Evolutionary conservation across 1,140 invertebrate genomes (phyloP).

Genomic region (Manduca sexta): DNA sequence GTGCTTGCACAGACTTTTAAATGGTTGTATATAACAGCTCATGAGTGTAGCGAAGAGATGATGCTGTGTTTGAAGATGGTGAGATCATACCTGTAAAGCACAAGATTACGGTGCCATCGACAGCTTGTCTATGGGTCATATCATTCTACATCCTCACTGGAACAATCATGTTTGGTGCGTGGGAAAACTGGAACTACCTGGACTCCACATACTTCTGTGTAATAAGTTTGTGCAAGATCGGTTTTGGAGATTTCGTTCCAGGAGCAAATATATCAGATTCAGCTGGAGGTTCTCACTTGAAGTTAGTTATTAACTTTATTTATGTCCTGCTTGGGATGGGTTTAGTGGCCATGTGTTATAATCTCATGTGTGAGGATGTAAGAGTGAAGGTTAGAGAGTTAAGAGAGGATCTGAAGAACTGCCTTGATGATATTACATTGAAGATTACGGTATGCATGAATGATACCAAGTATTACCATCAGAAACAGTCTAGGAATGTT

Average conservation of each 20-base stretch:
- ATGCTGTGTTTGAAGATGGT: conserved; percentile 67
- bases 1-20: conserved; percentile 85
- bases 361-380: conserved; percentile 90
- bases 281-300: conserved; percentile 82
- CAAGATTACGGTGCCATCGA: conserved; percentile 90
- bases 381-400: conserved; percentile 84
- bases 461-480: conserved; percentile 67
- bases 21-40: conserved; percentile 85
- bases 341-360: conserved; percentile 92
- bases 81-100: conserved; percentile 60
- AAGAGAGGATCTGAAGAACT: conserved; percentile 81
- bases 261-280: conserved; percentile 80
- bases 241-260: conserved; percentile 97
- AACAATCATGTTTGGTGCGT: conserved; percentile 94
- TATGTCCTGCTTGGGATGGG: conserved; percentile 91
- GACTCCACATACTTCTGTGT: conserved; percentile 97
- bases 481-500: conserved; percentile 55
- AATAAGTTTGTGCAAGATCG: conserved; percentile 92
- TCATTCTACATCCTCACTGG: conserved; percentile 92
- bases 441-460: conserved; percentile 69
- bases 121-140: conserved; percentile 95
- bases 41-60: conserved; percentile 79
- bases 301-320: conserved; percentile 90
- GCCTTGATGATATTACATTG: conserved; percentile 79
- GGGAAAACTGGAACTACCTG: conserved; percentile 94